Evolutionary conservation across 2,797 vertebrate species (phyloP).

Genomic region (Myotis daubentonii): DNA sequence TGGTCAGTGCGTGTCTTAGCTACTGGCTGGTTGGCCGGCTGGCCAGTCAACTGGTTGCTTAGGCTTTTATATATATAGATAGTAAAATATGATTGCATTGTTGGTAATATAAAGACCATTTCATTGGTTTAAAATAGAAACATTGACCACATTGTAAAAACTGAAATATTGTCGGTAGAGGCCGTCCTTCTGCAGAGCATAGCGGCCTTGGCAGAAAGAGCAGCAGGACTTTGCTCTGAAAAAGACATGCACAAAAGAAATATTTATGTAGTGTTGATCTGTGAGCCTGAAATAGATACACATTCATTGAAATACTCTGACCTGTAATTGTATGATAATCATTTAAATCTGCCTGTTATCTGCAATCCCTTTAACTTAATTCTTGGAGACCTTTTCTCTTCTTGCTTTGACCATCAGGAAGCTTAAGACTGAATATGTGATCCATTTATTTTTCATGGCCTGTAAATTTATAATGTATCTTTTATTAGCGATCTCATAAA

Average conservation of each 20-base stretch:
- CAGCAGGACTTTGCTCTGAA: background rate
- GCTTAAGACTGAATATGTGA: background rate
- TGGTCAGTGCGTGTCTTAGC: too few species aligned
- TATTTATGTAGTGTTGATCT: background rate
- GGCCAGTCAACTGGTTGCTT: too few species aligned
- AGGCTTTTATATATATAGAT: too few species aligned
- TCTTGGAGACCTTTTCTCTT: background rate
- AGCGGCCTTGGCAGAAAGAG: background rate
- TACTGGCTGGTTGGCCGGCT: too few species aligned
- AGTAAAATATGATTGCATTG: background rate
- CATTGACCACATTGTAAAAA: background rate
- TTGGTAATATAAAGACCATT: background rate
- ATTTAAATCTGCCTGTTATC: constrained; percentile 8
- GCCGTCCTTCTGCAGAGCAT: background rate
- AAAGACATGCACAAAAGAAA: background rate
- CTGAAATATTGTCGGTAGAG: background rate
- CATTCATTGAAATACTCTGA: background rate
- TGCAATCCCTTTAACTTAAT: constrained; percentile 18
- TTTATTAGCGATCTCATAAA: constrained; percentile 52
- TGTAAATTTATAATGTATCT: background rate
- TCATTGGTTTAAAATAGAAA: constrained; percentile 17
- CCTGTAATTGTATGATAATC: constrained; percentile 9
- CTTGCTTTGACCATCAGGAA: background rate
- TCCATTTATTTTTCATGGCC: background rate
- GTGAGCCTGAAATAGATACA: background rate